These are phyloP conservation scores for Hydropsyche betteni DNA, from an alignment of 2,888 invertebrate genomes.

Conservation along the genomic window DNA sequence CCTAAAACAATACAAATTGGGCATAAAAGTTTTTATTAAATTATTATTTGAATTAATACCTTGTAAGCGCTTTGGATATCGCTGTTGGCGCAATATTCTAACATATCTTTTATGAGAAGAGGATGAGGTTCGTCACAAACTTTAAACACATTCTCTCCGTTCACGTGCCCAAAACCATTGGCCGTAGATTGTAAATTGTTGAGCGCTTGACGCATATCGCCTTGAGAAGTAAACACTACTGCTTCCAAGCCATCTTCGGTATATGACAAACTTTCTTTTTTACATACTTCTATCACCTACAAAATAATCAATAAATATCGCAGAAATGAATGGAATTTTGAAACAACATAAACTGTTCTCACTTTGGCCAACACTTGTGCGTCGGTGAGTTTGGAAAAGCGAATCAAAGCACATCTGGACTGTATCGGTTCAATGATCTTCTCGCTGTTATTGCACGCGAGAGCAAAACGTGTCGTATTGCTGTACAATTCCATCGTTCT, in stretches of 20 bases:
- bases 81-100: constrained; percentile 81
- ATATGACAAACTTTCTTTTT: constrained; percentile 71
- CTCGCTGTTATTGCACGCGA: constrained; percentile 98
- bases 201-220: constrained; percentile 96
- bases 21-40: not conserved
- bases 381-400: constrained; percentile 91
- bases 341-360: constrained; percentile 51
- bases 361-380: constrained; percentile 88
- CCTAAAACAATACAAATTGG: constrained; percentile 59
- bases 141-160: constrained; percentile 94
- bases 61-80: constrained; percentile 89
- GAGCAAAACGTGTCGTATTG: constrained; percentile 94
- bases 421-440: constrained; percentile 99
- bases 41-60: constrained; percentile 56
- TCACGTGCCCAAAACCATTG: constrained; percentile 92
- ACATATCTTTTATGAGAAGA: constrained; percentile 88
- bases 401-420: constrained; percentile 95
- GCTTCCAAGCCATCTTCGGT: constrained; percentile 95
- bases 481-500: constrained; percentile 99
- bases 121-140: constrained; percentile 99
- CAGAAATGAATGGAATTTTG: not conserved
- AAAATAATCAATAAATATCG: not conserved
- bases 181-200: constrained; percentile 97
- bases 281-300: constrained; percentile 59
- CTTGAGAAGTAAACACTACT: constrained; percentile 97